Evolutionary conservation across 2,113 vertebrate genomes (phyloP).

Genomic region (Hemibagrus wyckioides): DNA sequence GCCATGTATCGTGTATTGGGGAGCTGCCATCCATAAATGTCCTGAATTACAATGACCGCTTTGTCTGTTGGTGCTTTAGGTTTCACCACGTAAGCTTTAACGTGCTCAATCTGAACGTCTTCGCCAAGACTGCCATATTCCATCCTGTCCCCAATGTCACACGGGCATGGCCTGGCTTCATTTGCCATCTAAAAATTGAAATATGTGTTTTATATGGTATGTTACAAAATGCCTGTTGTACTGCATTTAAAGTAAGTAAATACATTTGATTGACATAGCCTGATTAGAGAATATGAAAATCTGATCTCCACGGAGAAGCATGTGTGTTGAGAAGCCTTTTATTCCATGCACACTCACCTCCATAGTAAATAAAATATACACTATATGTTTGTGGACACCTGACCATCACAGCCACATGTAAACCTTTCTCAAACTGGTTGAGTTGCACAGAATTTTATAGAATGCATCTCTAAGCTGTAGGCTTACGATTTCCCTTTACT

Average conservation of each 20-base stretch:
- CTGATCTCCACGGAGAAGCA: neutral
- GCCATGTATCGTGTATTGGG: constrained; percentile 90
- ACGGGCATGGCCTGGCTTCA: constrained; percentile 81
- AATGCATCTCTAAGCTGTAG: neutral
- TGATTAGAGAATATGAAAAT: neutral
- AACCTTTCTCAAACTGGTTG: neutral
- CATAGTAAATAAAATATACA: neutral
- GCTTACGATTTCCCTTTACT: neutral
- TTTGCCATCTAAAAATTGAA: constrained; percentile 80
- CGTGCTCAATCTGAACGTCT: constrained; percentile 84
- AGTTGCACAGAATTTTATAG: neutral
- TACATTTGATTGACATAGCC: neutral
- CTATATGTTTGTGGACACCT: neutral
- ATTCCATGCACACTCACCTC: neutral
- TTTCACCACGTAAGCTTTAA: constrained; percentile 81
- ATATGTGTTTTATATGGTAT: neutral
- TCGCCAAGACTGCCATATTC: constrained; percentile 80
- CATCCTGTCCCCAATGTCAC: constrained; percentile 80
- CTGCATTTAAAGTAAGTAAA: neutral
- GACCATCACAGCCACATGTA: neutral
- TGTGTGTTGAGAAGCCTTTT: neutral
- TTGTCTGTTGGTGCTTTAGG: constrained; percentile 74
- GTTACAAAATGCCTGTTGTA: neutral
- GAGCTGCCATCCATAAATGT: constrained; percentile 87
- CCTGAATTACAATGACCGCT: constrained; percentile 87